A percentile compares a stretch with the other conserved stretches of the same genome.
phyloP scores from a whole-genome alignment of 2,113 vertebrate genomes.

The Mustela nigripes region DNA sequence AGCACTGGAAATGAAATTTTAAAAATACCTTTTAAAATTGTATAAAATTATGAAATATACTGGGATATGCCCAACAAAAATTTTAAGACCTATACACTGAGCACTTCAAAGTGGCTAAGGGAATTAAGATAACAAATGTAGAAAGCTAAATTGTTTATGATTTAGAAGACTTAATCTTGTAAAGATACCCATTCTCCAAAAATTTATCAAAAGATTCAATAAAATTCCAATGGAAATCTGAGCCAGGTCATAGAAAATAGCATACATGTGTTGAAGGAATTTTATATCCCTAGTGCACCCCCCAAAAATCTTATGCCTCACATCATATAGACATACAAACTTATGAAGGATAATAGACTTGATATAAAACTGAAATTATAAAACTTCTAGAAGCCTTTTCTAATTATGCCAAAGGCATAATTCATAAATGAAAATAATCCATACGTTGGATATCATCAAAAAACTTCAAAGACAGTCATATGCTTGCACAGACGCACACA shows the following conservation, averaged over 20 bases:
- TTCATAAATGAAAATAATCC: background rate
- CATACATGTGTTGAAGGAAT: too few relatives aligned
- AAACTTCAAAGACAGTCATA: background rate
- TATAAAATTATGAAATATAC: background rate
- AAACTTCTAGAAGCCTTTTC: too few relatives aligned
- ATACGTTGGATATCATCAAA: background rate
- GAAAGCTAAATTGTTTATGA: background rate
- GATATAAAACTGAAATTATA: too few relatives aligned
- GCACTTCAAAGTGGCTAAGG: background rate
- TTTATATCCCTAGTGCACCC: too few relatives aligned
- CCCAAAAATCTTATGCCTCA: too few relatives aligned
- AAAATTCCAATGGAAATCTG: too few relatives aligned
- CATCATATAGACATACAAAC: too few relatives aligned
- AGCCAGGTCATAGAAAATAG: too few relatives aligned
- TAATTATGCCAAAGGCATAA: too few relatives aligned
- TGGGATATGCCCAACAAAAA: background rate
- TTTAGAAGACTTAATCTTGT: background rate
- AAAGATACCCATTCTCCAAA: too few relatives aligned
- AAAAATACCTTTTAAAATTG: too few relatives aligned
- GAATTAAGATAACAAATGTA: background rate
- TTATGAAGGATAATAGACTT: background rate
- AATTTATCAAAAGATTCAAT: too few relatives aligned
- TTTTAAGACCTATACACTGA: background rate
- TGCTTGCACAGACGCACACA: accelerated
- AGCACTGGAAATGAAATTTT: background rate